Conservation (phyloP, 2,113 vertebrate species). For the Turdus rufiventris region DNA sequence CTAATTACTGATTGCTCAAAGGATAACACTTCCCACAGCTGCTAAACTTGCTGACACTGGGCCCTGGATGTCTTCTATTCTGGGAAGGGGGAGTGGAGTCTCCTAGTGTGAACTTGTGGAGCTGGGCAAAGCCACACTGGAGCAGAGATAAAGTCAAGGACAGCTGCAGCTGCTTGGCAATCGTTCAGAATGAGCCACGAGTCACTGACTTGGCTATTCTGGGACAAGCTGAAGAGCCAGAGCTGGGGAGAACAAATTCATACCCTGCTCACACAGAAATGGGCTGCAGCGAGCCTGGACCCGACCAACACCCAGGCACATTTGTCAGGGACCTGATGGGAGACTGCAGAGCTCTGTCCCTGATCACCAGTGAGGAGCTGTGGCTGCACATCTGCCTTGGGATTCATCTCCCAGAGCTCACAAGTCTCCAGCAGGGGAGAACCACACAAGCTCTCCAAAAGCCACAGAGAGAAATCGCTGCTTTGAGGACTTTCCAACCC, state of each 20-base stretch:
- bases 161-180: conserved; percentile 66
- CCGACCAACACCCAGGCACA: neutral
- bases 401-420: neutral
- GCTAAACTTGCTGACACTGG: conserved; percentile 56
- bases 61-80: conserved; percentile 61
- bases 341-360: neutral
- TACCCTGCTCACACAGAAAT: neutral
- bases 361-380: fast-evolving
- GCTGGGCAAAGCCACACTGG: conserved; percentile 60
- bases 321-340: neutral
- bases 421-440: neutral
- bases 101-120: conserved; percentile 66
- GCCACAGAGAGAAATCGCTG: neutral
- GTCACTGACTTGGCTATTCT: conserved; percentile 65
- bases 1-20: conserved; percentile 56
- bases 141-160: conserved; percentile 63
- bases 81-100: conserved; percentile 67
- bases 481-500: neutral
- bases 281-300: neutral
- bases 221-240: conserved; percentile 28
- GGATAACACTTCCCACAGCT: conserved; percentile 51
- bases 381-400: neutral
- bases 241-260: neutral
- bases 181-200: conserved; percentile 54
- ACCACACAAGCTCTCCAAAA: fast-evolving